phyloP scores from a whole-genome alignment of 2,113 vertebrate genomes.

The Lophotis ruficrista region DNA sequence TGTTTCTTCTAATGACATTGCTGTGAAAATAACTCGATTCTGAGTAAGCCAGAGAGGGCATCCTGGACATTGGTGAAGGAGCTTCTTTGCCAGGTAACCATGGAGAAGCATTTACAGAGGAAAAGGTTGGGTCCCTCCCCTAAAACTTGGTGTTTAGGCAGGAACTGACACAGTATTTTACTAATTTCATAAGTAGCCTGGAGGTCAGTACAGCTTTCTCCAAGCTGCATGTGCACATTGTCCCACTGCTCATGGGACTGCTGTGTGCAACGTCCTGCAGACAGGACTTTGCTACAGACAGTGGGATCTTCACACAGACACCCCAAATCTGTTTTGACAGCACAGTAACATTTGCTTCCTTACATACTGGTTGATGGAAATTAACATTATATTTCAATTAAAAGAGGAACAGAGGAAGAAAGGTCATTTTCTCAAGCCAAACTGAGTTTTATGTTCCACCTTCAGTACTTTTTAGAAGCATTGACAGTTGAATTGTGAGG shows the following conservation, averaged over 20 bases:
- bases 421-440: neutral
- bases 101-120: neutral
- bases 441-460: neutral
- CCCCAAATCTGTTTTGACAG: neutral
- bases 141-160: neutral
- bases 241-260: neutral
- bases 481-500: neutral
- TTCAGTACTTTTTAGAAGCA: neutral
- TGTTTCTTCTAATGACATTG: neutral
- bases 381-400: neutral
- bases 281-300: accelerated
- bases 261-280: neutral
- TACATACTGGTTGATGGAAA: neutral
- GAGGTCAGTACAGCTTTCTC: neutral
- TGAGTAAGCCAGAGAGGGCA: neutral
- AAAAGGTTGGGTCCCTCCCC: neutral
- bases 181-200: neutral
- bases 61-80: accelerated
- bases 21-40: neutral
- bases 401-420: neutral
- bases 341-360: neutral
- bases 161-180: neutral
- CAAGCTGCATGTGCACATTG: accelerated
- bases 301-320: neutral
- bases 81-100: neutral